Evolutionary conservation across 2,113 vertebrate species (phyloP).

Genomic region (Corydoras sp.): DNA sequence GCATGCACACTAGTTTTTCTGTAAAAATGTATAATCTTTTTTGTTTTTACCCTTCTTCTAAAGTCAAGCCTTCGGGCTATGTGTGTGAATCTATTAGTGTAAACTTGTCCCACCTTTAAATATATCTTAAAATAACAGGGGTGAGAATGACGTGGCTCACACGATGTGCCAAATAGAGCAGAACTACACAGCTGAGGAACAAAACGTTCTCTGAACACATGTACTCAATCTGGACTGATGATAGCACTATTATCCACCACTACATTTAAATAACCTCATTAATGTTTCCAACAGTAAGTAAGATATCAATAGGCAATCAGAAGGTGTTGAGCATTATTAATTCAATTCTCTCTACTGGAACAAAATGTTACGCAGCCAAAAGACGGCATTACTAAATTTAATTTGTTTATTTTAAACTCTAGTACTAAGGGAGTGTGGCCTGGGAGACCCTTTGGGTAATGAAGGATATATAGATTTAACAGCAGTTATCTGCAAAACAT

Average conservation of each 20-base stretch:
- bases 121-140: constrained; percentile 18
- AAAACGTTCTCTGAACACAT: constrained; percentile 38
- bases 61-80: neutral
- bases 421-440: no score
- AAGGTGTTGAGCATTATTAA: no score
- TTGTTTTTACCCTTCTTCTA: neutral
- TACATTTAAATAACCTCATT: constrained; percentile 51
- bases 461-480: no score
- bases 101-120: neutral
- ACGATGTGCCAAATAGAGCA: neutral
- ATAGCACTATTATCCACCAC: constrained; percentile 38
- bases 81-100: neutral
- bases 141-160: neutral
- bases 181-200: constrained; percentile 23
- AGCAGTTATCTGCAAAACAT: no score
- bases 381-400: no score
- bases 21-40: no score
- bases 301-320: neutral
- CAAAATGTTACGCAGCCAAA: no score
- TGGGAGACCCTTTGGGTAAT: no score
- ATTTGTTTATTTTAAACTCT: no score
- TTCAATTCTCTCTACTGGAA: no score
- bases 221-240: constrained; percentile 10
- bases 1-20: neutral
- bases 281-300: constrained; percentile 30